Base-by-base conservation (phyloP, 2,797 vertebrate species). In the Sandelia bainsii region DNA sequence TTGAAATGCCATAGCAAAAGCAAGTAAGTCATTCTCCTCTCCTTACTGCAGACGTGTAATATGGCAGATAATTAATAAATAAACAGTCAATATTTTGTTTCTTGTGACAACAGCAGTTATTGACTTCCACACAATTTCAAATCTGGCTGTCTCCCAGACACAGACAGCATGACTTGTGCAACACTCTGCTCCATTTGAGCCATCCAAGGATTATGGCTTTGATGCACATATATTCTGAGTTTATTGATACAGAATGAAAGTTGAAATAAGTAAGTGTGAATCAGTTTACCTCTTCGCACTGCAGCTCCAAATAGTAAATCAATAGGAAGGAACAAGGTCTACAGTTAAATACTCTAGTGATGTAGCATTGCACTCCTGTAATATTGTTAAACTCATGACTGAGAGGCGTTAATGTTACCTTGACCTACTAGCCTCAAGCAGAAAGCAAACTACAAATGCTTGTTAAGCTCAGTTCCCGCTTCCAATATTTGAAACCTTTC, bases 61-160 rank as follows among this genome's bases (percentile, higher is more conserved):
- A 32, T 81, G 80, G 64, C 34, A 74, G 85, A 89, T 82, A 87
- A 86, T 51, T 57, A n/a, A 60, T 70, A 88, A 83, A 90, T 68
- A 89, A 81, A 85, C 76, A 87, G 75, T 50, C 44, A 49, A 65
- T 72, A 59, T 70, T 79, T 69, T 48, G 62, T 77, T 71, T 87
- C 50, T 60, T 12, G 8, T 69, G 69, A 74, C 71, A 89, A 81
- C 80, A 77, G 74, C 62, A 70, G 61, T 45, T 57, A 74, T 44
- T 34, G 37, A 19, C 37, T 50, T 49, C 61, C 16, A 72, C 65
- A 66, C 67, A 48, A 68, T 49, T 77, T 84, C 76, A 65, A 72
- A 63, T 19, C 51, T 42, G 6, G 60, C 67, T 73, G 82, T 85
- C 80, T 86, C 69, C 62, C 48, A 79, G 51, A 16, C 80, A 34